phyloP scores from a whole-genome alignment of 1,140 invertebrate species.

The Drosophila arizonae region DNA sequence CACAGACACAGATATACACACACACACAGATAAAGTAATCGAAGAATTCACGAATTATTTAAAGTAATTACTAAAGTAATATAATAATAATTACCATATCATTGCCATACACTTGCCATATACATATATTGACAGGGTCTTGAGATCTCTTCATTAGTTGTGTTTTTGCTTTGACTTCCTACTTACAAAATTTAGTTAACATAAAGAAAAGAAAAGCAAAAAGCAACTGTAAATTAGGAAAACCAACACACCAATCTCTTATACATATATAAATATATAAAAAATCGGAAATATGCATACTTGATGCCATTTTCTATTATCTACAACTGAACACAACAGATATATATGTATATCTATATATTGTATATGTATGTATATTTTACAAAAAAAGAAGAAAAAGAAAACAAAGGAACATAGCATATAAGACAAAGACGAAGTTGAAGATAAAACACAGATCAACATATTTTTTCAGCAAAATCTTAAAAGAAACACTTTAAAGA shows the following conservation, averaged over 20 bases:
- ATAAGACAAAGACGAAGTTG: slow-evolving; percentile 45
- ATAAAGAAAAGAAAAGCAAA: slow-evolving; percentile 18
- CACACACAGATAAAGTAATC: slow-evolving; percentile 24
- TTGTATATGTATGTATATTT: slow-evolving; percentile 80
- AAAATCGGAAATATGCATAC: slow-evolving; percentile 14
- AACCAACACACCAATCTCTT: slow-evolving; percentile 33
- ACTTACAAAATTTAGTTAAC: slow-evolving; percentile 38
- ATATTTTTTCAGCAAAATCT: slow-evolving; percentile 73
- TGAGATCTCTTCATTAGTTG: slow-evolving; percentile 69
- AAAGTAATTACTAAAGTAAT: slow-evolving; percentile 41
- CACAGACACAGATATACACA: slow-evolving; percentile 20
- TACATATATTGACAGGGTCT: slow-evolving; percentile 29
- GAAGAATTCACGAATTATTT: slow-evolving; percentile 47
- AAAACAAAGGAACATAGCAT: slow-evolving; percentile 58
- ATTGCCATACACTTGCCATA: slow-evolving; percentile 59
- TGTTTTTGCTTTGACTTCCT: slow-evolving; percentile 28
- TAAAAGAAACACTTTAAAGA: slow-evolving; percentile 32
- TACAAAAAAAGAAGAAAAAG: slow-evolving; percentile 56
- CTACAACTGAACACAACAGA: slow-evolving; percentile 71
- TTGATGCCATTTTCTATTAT: slow-evolving; percentile 65
- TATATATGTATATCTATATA: slow-evolving; percentile 76
- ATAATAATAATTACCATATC: slow-evolving; percentile 75
- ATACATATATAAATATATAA: slow-evolving; percentile 45
- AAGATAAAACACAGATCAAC: slow-evolving; percentile 47
- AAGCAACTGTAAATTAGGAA: slow-evolving; percentile 48